Evolutionary conservation across 2,888 invertebrate species (phyloP), one percentile per base, ranked within the genome.

Genomic region (Parnassius smintheus): DNA sequence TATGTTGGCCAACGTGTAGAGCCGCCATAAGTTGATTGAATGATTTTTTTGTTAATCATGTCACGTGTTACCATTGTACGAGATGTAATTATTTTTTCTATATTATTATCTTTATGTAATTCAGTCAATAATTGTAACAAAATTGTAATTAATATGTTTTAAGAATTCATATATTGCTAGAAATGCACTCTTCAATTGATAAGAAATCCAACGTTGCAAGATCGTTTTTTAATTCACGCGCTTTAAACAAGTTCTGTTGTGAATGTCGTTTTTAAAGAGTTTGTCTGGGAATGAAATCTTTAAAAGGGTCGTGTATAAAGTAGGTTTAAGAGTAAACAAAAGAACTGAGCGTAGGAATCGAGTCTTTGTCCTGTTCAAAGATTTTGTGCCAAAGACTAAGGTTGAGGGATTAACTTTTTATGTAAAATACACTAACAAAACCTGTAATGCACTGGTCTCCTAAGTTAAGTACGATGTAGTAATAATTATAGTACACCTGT

Each of bases 371-470:
- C 77, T 76, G 68, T 82, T 89, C 91, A 91, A 91, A 91, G 91
- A 91, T 86, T 82, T 80, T 85, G 91, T 91, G 91, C 91, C 91
- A 91, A 91, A 91, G 91, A 91, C 90, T 89, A 84, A 79, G 78
- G 80, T 82, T 82, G 86, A 83, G 72, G 82, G 82, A 77, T 80
- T 81, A 70, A 76, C 78, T 75, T 75, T 77, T 82, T 74, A 76
- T 81, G 75, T 82, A 81, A 78, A 78, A 80, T 35, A 71, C 68
- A 68, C 70, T 74, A 73, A 35, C 35, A 35, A 73, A 71, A 75
- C 72, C 81, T 82, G 82, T 86, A 83, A 82, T 79, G 88, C 91
- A 89, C 90, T 90, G 89, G 90, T 90, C 90, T 90, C 88, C 72
- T 87, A 86, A 82, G 54, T 73, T 86, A 85, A 82, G 81, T 77